A percentile compares a stretch with the other conserved stretches of the same genome.
phyloP scores from a whole-genome alignment of 2,888 invertebrate species.

The Eristalinus aeneus region DNA sequence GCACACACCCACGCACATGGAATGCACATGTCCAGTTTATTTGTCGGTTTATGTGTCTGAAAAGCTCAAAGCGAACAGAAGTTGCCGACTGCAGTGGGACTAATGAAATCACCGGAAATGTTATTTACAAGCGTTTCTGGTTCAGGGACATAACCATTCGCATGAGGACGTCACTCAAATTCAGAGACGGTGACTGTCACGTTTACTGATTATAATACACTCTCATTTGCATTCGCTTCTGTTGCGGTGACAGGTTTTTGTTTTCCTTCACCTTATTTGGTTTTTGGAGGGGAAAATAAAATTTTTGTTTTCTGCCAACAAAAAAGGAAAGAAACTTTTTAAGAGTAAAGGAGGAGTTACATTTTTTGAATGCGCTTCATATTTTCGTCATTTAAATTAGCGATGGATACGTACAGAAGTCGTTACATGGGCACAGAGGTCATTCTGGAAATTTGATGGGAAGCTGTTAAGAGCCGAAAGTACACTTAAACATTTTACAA shows the following conservation, averaged over 20 bases:
- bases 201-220: slow-evolving; percentile 59
- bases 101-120: slow-evolving; percentile 71
- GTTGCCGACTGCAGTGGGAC: slow-evolving; percentile 46
- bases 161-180: slow-evolving; percentile 45
- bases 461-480: too few species aligned
- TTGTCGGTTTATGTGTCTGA: slow-evolving; percentile 3
- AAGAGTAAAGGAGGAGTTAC: neutral
- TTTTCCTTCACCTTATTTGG: neutral
- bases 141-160: slow-evolving; percentile 32
- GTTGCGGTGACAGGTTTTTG: neutral
- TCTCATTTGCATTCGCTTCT: slow-evolving; percentile 25
- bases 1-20: neutral
- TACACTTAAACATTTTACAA: too few species aligned
- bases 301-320: neutral
- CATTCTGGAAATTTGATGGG: neutral
- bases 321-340: neutral
- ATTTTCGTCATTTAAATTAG: neutral
- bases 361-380: neutral
- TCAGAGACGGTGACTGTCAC: slow-evolving; percentile 52
- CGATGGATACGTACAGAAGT: neutral
- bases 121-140: slow-evolving; percentile 66
- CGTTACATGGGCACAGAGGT: neutral
- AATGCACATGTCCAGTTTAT: slow-evolving; percentile 37
- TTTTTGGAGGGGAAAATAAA: neutral
- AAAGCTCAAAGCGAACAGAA: slow-evolving; percentile 60